phyloP scores from a whole-genome alignment of 2,888 invertebrate genomes.

The Synergus laeviventris region DNA sequence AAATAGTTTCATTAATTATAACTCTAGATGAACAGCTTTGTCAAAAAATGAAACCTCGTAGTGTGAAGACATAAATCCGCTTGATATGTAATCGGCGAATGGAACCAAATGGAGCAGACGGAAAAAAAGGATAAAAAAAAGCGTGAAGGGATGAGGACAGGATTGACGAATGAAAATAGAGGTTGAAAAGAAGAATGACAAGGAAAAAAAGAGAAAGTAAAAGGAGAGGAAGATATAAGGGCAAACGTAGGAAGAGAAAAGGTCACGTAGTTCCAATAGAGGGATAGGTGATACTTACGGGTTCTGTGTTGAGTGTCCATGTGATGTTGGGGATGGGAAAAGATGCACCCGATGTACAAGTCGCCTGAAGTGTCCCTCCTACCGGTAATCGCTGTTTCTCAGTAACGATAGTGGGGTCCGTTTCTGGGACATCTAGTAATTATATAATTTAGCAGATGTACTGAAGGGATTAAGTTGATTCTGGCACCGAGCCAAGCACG shows the following conservation, averaged over 20 bases:
- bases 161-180: slow-evolving; percentile 11
- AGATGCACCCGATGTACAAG: slow-evolving; percentile 72
- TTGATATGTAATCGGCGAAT: not conserved
- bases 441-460: slow-evolving; percentile 45
- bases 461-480: slow-evolving; percentile 8
- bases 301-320: slow-evolving; percentile 71
- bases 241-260: slow-evolving; percentile 3
- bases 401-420: slow-evolving; percentile 67
- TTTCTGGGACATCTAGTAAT: slow-evolving; percentile 72
- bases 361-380: slow-evolving; percentile 70
- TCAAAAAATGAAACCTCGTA: not conserved
- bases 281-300: slow-evolving; percentile 66
- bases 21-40: not conserved
- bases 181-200: not conserved
- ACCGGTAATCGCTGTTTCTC: slow-evolving; percentile 69
- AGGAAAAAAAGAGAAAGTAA: not conserved
- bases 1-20: not conserved
- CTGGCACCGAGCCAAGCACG: slow-evolving; percentile 3
- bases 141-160: not conserved
- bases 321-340: slow-evolving; percentile 71
- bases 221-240: not conserved
- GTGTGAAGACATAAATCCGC: not conserved
- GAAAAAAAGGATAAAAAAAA: not conserved
- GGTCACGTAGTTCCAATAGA: slow-evolving; percentile 61
- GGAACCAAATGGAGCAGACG: not conserved